Evolutionary conservation across 2,888 invertebrate genomes (phyloP).

Genomic region (Eupithecia inturbata): DNA sequence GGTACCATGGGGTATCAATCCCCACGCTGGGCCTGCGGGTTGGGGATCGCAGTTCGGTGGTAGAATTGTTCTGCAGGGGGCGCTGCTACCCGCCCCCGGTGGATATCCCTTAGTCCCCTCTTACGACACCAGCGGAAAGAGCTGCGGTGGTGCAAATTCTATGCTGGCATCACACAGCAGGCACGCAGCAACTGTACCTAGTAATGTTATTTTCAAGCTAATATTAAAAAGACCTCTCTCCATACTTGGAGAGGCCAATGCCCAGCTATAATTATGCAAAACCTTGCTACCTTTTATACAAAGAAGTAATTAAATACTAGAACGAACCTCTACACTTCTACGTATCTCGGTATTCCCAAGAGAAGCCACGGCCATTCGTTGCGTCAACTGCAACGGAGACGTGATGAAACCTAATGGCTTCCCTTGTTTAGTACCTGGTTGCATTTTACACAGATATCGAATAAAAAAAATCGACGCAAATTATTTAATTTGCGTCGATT

Average conservation of each 20-base stretch:
- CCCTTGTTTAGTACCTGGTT: background rate
- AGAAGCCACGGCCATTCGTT: slow-evolving; percentile 23
- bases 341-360: slow-evolving; percentile 26
- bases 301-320: slow-evolving; percentile 7
- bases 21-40: no score
- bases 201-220: background rate
- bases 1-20: no score
- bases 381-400: slow-evolving; percentile 21
- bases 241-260: background rate
- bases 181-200: no score
- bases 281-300: background rate
- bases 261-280: background rate
- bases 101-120: no score
- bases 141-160: no score
- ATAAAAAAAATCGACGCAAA: no score
- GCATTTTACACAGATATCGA: background rate
- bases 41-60: no score
- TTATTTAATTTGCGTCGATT: no score
- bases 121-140: no score
- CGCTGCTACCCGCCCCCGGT: no score
- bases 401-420: background rate
- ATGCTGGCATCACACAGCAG: no score
- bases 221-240: background rate
- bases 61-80: no score
- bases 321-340: slow-evolving; percentile 13